These are phyloP conservation scores for Benitochromis conjunctus DNA, from an alignment of 2,113 vertebrate genomes.

Conservation along the genomic window DNA sequence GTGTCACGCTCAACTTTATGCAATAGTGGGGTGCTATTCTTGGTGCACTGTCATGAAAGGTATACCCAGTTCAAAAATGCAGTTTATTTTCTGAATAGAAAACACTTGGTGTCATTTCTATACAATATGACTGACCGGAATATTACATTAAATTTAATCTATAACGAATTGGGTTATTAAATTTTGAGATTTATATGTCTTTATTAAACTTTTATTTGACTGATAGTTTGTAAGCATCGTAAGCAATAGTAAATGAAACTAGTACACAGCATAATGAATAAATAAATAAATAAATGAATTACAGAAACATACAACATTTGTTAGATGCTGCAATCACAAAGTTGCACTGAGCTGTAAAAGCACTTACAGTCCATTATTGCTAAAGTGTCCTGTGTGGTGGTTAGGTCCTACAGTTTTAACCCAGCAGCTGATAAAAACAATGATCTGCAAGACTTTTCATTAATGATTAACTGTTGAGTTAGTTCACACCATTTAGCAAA, in stretches of 20 bases:
- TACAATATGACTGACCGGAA: not conserved
- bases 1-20: not conserved
- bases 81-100: not conserved
- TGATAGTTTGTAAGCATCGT: not conserved
- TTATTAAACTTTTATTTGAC: not conserved
- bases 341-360: not conserved
- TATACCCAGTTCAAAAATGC: not conserved
- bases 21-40: not conserved
- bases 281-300: not conserved
- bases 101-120: not conserved
- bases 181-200: not conserved
- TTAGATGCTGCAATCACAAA: not conserved
- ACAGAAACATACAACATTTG: not conserved
- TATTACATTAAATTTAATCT: not conserved
- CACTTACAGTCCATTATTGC: not conserved
- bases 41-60: not conserved
- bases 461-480: not conserved
- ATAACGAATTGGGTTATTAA: not conserved
- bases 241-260: rapidly evolving
- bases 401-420: not conserved
- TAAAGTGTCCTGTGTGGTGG: not conserved
- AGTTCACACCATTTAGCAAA: not conserved
- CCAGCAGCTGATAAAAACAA: not conserved
- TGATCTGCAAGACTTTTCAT: not conserved
- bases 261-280: not conserved